Base-by-base conservation (phyloP, 1,140 invertebrate genomes). In the Magallana gigas region DNA sequence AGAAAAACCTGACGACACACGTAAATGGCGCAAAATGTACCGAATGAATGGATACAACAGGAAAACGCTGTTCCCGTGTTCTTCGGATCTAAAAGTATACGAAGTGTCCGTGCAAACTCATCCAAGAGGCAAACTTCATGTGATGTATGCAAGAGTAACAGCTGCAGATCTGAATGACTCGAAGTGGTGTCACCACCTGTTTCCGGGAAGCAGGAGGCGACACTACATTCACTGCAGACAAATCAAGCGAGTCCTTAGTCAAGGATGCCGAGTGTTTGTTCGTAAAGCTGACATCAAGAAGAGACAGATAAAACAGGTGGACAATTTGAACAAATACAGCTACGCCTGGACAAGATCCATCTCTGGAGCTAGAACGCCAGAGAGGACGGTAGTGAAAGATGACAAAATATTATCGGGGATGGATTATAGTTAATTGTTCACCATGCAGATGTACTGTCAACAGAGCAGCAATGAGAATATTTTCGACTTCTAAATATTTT, bases 31-130 rank as follows among this genome's bases (percentile, higher is more conserved):
- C 57, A 23, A 59, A 84, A n/a, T 84, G 56, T 29, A 87, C 14
- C 57, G 11, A 8, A 29, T 16, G 60, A 29, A 59, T 18, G 9
- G 23, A 16, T 56, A n/a, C 16, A 56, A 56, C 57, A 29, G 18
- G 36, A 36, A 81, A 56, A 7, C 59, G 48, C 12, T 71, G 48
- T 48, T 88, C 36, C 36, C 36, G 36, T 5, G 36, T 48, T 48
- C 36, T 48, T 48, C 5, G 36, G 36, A 48, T 48, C 36, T 48
- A 48, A 36, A 60, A 58, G 1, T 89, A 36, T 89, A 89, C 36
- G 88, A 89, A 84, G n/a, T 89, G 23, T 56, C 88, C 8, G 83
- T 89, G 8, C 88, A 89, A 83, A 89, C 88, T 6, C 84, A 84
- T 57, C 23, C 64, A 0, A 57, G 36, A 36, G 57, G 85, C 59